Percentiles rank a stretch among this genome's conserved stretches.
Evolutionary conservation across 2,113 vertebrate genomes (phyloP).

Genomic region (Taxidea taxus): DNA sequence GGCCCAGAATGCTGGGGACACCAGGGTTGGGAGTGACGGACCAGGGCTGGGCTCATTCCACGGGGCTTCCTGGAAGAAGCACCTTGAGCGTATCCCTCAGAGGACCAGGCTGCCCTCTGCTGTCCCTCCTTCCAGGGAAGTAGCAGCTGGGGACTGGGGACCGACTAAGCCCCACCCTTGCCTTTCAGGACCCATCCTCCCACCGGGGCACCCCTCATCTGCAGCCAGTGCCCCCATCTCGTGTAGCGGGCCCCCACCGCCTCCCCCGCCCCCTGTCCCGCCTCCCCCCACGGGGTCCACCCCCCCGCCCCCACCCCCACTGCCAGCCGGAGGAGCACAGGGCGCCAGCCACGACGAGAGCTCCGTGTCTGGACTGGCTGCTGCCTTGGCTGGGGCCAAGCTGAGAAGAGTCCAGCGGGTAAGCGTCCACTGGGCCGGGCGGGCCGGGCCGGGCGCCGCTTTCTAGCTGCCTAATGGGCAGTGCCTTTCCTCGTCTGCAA

Average conservation of each 20-base stretch:
- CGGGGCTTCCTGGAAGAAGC: neutral
- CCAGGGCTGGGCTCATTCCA: neutral
- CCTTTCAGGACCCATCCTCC: constrained; percentile 89
- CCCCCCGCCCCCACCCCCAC: constrained; percentile 89
- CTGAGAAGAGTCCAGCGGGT: constrained; percentile 96
- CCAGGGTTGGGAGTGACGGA: neutral
- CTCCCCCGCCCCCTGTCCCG: constrained; percentile 92
- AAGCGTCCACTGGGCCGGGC: constrained; percentile 66
- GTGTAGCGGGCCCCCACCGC: constrained; percentile 89
- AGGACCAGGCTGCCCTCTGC: neutral
- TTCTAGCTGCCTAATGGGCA: neutral
- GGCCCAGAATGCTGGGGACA: neutral
- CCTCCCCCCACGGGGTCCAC: constrained; percentile 89
- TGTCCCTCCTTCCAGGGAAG: accelerated
- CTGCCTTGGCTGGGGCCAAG: constrained; percentile 97
- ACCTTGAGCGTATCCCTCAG: neutral
- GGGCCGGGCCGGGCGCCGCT: accelerated
- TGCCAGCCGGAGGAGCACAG: constrained; percentile 87
- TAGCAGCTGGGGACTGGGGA: neutral
- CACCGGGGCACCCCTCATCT: constrained; percentile 90
- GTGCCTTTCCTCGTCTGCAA: neutral
- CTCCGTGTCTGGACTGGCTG: constrained; percentile 93
- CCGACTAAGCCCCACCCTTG: constrained; percentile 6
- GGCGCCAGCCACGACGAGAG: constrained; percentile 85
- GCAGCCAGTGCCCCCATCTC: constrained; percentile 83